These are phyloP conservation scores for Globicephala melas DNA, from an alignment of 2,113 vertebrate genomes.

Conservation along the genomic window DNA sequence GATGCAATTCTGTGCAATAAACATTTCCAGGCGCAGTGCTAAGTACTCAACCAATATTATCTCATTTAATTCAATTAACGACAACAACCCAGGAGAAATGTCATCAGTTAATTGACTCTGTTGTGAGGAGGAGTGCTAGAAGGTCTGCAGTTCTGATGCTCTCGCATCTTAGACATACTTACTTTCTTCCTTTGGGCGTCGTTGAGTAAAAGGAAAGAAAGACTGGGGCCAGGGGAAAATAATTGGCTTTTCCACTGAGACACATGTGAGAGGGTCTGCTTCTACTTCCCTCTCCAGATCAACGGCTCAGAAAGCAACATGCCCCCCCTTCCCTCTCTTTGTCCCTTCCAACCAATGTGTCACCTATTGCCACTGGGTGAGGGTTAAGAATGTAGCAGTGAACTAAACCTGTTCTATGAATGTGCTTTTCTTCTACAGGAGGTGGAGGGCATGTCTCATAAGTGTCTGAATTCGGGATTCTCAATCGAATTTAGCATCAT, in stretches of 20 bases:
- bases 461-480: background rate
- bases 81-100: background rate
- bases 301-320: background rate
- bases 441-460: background rate
- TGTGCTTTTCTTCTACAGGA: background rate
- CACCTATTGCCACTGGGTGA: background rate
- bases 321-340: background rate
- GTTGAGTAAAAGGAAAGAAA: background rate
- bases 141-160: background rate
- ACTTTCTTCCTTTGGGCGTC: background rate
- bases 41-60: constrained; percentile 9
- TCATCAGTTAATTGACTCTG: background rate
- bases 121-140: background rate
- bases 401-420: background rate
- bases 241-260: background rate
- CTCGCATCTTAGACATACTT: background rate
- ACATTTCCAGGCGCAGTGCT: background rate
- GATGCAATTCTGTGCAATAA: background rate
- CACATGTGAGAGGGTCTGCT: accelerated
- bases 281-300: background rate
- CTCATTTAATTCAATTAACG: constrained; percentile 54
- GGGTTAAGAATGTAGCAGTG: no score
- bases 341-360: background rate
- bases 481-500: background rate
- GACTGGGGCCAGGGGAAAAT: background rate